Percentiles rank a stretch among this genome's conserved stretches.
These are phyloP conservation scores for Cromileptes altivelis DNA, from an alignment of 2,113 vertebrate genomes.

Conservation along the genomic window DNA sequence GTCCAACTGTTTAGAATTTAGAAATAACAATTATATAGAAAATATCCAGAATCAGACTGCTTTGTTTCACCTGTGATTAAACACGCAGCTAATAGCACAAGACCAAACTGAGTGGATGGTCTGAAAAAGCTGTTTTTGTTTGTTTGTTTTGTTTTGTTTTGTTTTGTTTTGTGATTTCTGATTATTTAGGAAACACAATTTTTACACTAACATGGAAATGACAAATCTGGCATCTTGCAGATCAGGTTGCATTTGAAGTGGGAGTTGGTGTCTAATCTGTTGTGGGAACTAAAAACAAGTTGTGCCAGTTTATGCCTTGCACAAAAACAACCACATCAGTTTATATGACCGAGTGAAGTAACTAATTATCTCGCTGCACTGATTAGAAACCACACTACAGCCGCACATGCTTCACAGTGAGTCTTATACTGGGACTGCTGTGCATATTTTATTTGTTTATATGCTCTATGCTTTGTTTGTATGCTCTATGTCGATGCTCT, in stretches of 20 bases:
- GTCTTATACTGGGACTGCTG: neutral
- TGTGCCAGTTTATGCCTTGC: neutral
- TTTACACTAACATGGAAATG: neutral
- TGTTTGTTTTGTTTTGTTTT: neutral
- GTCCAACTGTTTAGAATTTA: neutral
- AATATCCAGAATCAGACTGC: no score
- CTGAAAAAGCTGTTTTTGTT: neutral
- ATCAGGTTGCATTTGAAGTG: neutral
- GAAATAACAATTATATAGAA: neutral
- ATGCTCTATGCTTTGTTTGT: neutral
- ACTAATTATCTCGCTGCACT: constrained; percentile 36
- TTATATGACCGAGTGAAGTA: constrained; percentile 23
- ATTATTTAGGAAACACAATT: neutral
- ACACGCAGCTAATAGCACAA: neutral
- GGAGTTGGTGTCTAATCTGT: constrained; percentile 21
- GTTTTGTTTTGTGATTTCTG: neutral
- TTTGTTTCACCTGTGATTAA: neutral
- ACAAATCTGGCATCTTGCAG: neutral
- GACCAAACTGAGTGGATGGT: neutral
- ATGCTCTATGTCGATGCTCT: no score
- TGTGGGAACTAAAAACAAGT: neutral
- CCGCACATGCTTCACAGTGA: neutral
- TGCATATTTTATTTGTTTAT: constrained; percentile 1
- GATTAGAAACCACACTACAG: neutral
- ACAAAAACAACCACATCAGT: constrained; percentile 19